Base-by-base conservation (phyloP, 2,113 vertebrate species). In the Ptilonorhynchus violaceus region DNA sequence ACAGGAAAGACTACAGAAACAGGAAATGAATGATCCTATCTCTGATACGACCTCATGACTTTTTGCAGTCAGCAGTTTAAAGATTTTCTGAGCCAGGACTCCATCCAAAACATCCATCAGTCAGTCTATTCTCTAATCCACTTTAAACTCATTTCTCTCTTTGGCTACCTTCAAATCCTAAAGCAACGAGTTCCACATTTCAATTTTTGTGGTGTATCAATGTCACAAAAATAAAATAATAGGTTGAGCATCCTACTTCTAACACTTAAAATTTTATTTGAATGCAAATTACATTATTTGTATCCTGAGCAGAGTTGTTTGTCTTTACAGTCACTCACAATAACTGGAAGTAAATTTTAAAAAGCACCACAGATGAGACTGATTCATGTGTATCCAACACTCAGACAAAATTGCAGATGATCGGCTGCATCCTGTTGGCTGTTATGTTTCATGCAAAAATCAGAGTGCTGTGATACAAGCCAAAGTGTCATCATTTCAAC, bases 221-320 rank as follows among this genome's bases (percentile, higher is more conserved):
- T 80, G 62, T 74, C 74, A 85, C 79, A 75, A 88, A 94, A 77
- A 82, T 72, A 18, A 92, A 90, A 59, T 92, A 77, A 69, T 96
- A 81, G 25, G 19, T 52, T 53, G 15, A 93, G 53, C 73, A 85
- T 81, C 63, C 78, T 92, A 49, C 22, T 76, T 85, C 73, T 89
- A 78, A 84, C 78, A 69, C 75, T 94, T 84, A 53, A 79, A 56
- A 62, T 85, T 78, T 88, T 88, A 90, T 95, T 86, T 92, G 85
- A 74, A 92, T 93, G 81, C 70, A 91, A 96, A 96, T 95, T 58
- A 76, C 46, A 93, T 87, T 85, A 89, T 95, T 91, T 95, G 70
- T 95, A 62, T 88, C 75, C 90, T 95, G 67, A 85, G 42, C 74
- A 74, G 55, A 47, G 52, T 42, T 80, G 49, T 76, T 84, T 88